A percentile compares a stretch with the other conserved stretches of the same genome.
phyloP scores from a whole-genome alignment of 2,888 invertebrate species.

The Andrena dorsata region DNA sequence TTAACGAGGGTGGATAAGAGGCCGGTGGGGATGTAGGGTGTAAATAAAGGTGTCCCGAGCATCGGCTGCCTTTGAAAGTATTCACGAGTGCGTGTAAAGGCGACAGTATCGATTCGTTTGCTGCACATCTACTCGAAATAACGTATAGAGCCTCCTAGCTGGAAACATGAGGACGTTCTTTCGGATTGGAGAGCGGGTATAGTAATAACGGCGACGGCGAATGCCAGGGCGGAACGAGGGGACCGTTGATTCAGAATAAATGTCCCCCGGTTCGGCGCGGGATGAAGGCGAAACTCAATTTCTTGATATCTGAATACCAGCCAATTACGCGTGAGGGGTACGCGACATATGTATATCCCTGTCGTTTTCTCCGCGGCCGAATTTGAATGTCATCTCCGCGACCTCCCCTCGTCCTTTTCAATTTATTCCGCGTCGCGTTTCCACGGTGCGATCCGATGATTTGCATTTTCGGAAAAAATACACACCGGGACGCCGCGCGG shows the following conservation, averaged over 20 bases:
- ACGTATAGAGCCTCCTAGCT: neutral
- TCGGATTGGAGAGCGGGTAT: neutral
- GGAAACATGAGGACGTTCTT: neutral
- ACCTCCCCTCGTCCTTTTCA: constrained; percentile 74
- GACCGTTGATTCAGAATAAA: constrained; percentile 52
- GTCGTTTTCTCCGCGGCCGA: constrained; percentile 79
- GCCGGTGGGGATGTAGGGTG: neutral
- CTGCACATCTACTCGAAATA: neutral
- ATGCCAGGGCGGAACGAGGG: constrained; percentile 28
- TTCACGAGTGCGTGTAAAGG: neutral
- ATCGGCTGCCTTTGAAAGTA: neutral
- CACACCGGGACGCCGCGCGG: constrained; percentile 39
- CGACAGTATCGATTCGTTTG: neutral
- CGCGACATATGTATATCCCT: constrained; percentile 79
- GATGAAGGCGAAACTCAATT: constrained; percentile 80
- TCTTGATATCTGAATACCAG: constrained; percentile 81
- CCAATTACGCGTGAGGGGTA: constrained; percentile 79
- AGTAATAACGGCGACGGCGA: constrained; percentile 34
- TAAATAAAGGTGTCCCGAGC: constrained; percentile 12
- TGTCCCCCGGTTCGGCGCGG: constrained; percentile 56
- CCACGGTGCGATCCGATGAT: constrained; percentile 72
- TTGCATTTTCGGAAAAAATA: constrained; percentile 79
- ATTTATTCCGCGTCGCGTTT: constrained; percentile 77
- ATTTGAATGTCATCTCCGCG: constrained; percentile 82
- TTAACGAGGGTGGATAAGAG: constrained; percentile 32